Base-by-base conservation (phyloP, 2,113 vertebrate species). In the Rhinoderma darwinii region DNA sequence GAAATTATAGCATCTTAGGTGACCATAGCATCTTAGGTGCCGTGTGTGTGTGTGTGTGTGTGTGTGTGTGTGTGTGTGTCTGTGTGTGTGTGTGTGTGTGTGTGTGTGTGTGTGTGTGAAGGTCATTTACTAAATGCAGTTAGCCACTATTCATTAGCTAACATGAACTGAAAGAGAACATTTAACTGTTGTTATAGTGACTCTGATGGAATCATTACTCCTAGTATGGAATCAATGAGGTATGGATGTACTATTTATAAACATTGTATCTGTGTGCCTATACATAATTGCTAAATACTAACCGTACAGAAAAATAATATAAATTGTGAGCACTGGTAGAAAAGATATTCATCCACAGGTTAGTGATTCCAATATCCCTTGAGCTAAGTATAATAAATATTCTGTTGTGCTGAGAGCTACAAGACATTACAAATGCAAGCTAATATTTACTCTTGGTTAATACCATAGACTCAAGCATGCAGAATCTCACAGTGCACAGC, bases 171-270 rank as follows among this genome's bases (percentile, higher is more conserved):
- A 74, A 63, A 63, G 61, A 61, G 27, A 59, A 43, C 54, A 37
- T 84, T 77, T 77, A 63, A 44, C 72, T 84, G 51, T 72, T 75
- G 73, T 84, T 84, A 44, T 39, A 63, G 54, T 43, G 50, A 44
- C 11, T 76, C 72, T 84, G 83, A 84, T 84, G 83, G 44, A 76
- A 63, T 41, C 72, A 84, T 84, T 84, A 76, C 54, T 76, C 61
- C 73, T 84, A 84, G 83, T 59, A 84, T 61, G 37, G 70, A 84
- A 76, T 84, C 83, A 76, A 84, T 76, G 83, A 84, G 73, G 73
- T 84, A 37, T 84, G 56, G 72, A 54, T 77, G 15, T 39, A 22
- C 73, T 76, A 56, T 84, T 84, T 84, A 84, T 84, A 76, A 84
- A 63, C 83, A 77, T 77, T 77, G 51, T 10, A 84, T 14, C 83